Evolutionary conservation across 2,113 vertebrate species (phyloP), one percentile per base, ranked within the genome.

Genomic region (Jaculus jaculus): DNA sequence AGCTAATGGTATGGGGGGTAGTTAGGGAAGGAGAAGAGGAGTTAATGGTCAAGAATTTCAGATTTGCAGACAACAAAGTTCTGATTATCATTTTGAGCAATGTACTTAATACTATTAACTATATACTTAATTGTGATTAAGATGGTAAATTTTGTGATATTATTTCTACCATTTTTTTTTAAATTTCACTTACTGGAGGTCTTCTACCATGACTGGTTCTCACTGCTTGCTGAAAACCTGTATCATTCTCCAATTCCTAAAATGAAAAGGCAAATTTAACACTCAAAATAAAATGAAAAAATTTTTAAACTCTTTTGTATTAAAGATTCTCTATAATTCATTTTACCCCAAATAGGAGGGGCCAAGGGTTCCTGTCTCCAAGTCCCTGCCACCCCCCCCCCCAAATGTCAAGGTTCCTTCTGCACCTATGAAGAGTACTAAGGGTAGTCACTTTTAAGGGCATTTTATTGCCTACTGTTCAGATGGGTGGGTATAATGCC

Each of bases 161-260:
- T 7, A 16, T 84, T 87, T 80, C 88, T 72, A 84, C 24, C 10
- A 34, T 4, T 80, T 47, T 39, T 85, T 60, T 26, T 47, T 42
- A 72, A 86, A 68, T 91, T 72, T 74, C 78, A 98, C 98, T 98
- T 97, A 99, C 99, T 77, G 99, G 98, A 60, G 98, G 99, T 98
- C 99, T 98, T 98, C 99, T 98, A 95, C 99, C 99, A 98, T 99
- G 98, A 97, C 99, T 99, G 47, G 99, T 99, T 96, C 98, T 98
- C 58, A 99, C 98, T 79, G 99, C 99, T 97, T 99, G 98, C 96
- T 99, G 99, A 98, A 99, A 99, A 92, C 97, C 99, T 42, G 91
- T 93, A 96, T 99, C 99, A 97, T 99, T 99, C 94, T 99, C 99
- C 96, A 99, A 97, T 94, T 99, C 99, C 99, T 99, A 96, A 96